phyloP scores from a whole-genome alignment of 2,797 vertebrate species.

The Leucoraja ocellata region DNA sequence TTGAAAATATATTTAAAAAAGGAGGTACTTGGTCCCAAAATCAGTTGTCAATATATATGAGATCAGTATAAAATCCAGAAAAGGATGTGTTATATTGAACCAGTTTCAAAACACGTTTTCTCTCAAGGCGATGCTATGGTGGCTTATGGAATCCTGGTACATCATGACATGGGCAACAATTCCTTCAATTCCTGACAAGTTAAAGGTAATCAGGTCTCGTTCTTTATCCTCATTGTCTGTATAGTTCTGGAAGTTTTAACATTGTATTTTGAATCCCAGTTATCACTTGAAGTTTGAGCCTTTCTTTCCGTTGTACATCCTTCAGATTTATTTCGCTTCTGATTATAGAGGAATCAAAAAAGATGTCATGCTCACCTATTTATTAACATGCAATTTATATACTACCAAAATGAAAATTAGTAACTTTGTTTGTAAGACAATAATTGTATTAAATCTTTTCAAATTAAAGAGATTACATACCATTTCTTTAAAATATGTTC shows the following conservation, averaged over 20 bases:
- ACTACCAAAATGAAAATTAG: conserved; percentile 37
- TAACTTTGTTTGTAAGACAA: neutral
- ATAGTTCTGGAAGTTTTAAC: conserved; percentile 65
- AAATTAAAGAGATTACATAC: neutral
- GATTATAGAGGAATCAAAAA: conserved; percentile 42
- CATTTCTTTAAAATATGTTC: neutral
- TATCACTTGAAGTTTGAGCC: conserved; percentile 49
- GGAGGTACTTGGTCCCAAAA: neutral
- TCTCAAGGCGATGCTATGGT: neutral
- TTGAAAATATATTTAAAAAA: conserved; percentile 33
- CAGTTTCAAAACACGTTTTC: neutral
- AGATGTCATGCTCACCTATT: neutral
- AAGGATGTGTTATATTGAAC: neutral
- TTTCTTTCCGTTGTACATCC: conserved; percentile 65
- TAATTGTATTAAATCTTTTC: neutral
- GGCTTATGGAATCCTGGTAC: neutral
- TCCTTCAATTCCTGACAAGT: conserved; percentile 31
- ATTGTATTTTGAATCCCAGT: conserved; percentile 54
- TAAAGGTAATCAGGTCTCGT: conserved; percentile 55
- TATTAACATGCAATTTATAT: neutral
- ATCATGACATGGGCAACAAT: neutral
- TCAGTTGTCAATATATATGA: conserved; percentile 2
- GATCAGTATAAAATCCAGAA: conserved; percentile 19
- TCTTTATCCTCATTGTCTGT: conserved; percentile 57
- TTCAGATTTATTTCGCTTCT: conserved; percentile 71